Conservation (phyloP, 1,140 invertebrate genomes). For the Pseudachorutes palmiensis region DNA sequence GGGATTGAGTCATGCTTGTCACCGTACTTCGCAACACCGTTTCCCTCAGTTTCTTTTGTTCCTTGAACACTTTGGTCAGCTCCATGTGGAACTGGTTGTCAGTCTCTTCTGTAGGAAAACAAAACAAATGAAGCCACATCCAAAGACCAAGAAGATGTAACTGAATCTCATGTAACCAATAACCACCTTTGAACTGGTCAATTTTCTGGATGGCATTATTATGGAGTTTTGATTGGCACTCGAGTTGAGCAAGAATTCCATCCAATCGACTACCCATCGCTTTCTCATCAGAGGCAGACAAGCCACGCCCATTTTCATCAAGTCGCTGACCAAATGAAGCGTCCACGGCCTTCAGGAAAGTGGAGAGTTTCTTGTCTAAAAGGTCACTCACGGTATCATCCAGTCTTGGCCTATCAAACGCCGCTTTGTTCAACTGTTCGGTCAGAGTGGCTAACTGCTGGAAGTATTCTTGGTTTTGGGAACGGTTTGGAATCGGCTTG, state of each 20-base stretch:
- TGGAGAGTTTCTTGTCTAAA: neutral
- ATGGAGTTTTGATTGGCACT: neutral
- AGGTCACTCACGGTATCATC: no score
- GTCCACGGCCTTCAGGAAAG: neutral
- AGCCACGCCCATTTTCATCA: neutral
- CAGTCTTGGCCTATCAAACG: no score
- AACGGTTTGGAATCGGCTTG: neutral
- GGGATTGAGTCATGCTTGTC: constrained; percentile 13
- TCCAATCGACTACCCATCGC: neutral
- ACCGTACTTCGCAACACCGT: constrained; percentile 19
- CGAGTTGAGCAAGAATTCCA: neutral
- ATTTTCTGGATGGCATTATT: neutral
- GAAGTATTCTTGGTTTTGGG: neutral
- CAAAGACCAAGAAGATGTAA: neutral
- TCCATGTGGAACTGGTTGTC: constrained; percentile 10
- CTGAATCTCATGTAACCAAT: neutral
- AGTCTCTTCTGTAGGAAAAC: constrained; percentile 11
- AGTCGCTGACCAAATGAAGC: neutral
- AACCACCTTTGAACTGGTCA: neutral
- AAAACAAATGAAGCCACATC: no score
- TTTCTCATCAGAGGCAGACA: neutral
- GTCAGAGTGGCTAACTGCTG: neutral
- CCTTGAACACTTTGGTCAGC: constrained; percentile 13
- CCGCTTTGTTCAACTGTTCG: neutral
- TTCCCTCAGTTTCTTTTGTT: constrained; percentile 27